Base-by-base conservation (phyloP, 2,888 invertebrate species). In the Tortrix viridana region DNA sequence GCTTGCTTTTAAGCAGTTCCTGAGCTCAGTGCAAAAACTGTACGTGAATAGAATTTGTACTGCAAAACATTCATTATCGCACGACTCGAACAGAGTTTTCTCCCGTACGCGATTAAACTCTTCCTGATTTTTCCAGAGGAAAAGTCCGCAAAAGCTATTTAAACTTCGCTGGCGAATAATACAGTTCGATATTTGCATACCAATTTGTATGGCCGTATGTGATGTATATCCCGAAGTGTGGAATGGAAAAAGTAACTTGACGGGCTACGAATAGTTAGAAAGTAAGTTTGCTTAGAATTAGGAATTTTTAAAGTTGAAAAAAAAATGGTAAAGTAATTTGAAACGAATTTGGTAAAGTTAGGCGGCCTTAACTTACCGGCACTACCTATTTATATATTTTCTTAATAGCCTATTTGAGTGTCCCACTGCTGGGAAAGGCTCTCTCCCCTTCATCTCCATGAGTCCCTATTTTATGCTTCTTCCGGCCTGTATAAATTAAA, bases 91-190 rank as follows among this genome's bases (percentile, higher is more conserved):
- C 38, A 50, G 68, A 65, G 61, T 67, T 65, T 60, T 61, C 64
- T 32, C 57, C 61, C 64, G 69, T 67, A 76, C 71, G 74, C 78
- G 76, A 81, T 81, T 79, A 83, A 80, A 79, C 76, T 80, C 78
- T 76, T 80, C 64, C 74, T 69, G 74, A 72, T 84, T 85, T 84
- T 82, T 76, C 79, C 74, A 71, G 71, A 73, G 32, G 56, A 70
- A 77, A 73, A 74, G 75, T 71, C 67, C 65, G 77, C 73, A 79
- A 85, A 85, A 85, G 81, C 86, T 81, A 85, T 87, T 86, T 82
- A 86, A 63, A 87, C 86, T 86, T 86, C 76, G 71, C 77, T 73
- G 74, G 80, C 81, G 81, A 86, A 85, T 85, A 82, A 81, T 82
- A 78, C 63, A 41, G 74, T 73, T 71, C 64, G 70, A 74, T 74